These are phyloP conservation scores for Pseudotriccus pelzelni DNA, from an alignment of 2,797 vertebrate species.

Conservation along the genomic window DNA sequence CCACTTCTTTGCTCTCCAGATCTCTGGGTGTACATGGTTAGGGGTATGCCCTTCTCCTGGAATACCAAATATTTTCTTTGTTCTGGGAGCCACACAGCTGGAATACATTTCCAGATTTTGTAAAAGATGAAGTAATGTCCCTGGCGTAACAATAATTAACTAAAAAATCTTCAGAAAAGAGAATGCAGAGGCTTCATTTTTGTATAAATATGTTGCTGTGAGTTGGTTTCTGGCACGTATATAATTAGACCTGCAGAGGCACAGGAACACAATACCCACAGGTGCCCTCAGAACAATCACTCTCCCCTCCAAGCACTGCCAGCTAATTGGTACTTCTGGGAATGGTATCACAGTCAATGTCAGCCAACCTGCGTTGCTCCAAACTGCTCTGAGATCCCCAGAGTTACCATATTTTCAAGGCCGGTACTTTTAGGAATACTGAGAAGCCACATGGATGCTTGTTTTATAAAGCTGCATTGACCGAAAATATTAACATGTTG, in stretches of 20 bases:
- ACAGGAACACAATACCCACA: constrained; percentile 41
- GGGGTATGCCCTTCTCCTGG: background rate
- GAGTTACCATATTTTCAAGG: constrained; percentile 25
- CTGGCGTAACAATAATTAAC: constrained; percentile 26
- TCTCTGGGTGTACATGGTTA: background rate
- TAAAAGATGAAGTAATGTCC: background rate
- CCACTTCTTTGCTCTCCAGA: background rate
- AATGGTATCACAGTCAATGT: constrained; percentile 48
- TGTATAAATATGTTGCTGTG: constrained; percentile 42
- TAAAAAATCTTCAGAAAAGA: constrained; percentile 40
- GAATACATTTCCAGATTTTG: background rate
- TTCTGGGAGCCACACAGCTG: background rate
- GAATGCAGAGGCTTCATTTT: background rate
- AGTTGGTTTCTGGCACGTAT: background rate
- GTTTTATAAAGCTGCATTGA: background rate
- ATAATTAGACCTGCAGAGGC: constrained; percentile 50
- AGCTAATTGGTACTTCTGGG: constrained; percentile 72
- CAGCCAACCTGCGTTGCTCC: constrained; percentile 34
- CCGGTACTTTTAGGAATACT: constrained; percentile 44
- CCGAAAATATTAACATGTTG: background rate
- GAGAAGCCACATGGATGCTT: constrained; percentile 18
- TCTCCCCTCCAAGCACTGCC: constrained; percentile 54
- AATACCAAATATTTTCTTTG: constrained; percentile 26
- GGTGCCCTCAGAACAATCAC: constrained; percentile 59
- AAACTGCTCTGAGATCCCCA: constrained; percentile 45